Evolutionary conservation across 2,888 invertebrate species (phyloP).

Genomic region (Heliconius cydno): DNA sequence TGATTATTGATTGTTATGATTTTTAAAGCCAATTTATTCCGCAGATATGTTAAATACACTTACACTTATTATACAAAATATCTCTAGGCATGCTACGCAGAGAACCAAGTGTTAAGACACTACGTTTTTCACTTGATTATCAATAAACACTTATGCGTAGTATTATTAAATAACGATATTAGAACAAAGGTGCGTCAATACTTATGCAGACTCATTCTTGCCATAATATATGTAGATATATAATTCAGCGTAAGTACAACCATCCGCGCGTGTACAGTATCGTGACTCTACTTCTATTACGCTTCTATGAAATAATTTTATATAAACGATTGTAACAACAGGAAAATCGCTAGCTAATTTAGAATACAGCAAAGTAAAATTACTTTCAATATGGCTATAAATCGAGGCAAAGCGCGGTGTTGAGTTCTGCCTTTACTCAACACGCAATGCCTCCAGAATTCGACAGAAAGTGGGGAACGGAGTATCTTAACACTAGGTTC

Average conservation of each 20-base stretch:
- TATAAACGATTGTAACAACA: slow-evolving; percentile 52
- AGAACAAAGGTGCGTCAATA: slow-evolving; percentile 11
- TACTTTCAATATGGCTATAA: not conserved
- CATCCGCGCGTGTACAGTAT: slow-evolving; percentile 67
- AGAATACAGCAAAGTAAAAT: slow-evolving; percentile 23
- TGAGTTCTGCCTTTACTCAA: no score
- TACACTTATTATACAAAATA: not conserved
- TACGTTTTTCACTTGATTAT: not conserved
- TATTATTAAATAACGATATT: not conserved
- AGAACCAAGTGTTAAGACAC: not conserved
- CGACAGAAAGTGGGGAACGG: no score
- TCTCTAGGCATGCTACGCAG: not conserved
- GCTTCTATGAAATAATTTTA: slow-evolving; percentile 53
- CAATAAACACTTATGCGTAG: not conserved
- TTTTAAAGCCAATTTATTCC: not conserved
- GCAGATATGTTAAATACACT: not conserved
- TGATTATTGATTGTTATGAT: not conserved
- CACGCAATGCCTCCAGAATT: no score
- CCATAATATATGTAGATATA: slow-evolving; percentile 55
- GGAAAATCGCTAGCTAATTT: slow-evolving; percentile 41
- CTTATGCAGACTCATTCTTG: slow-evolving; percentile 75
- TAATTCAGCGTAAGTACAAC: slow-evolving; percentile 32
- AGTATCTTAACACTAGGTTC: no score
- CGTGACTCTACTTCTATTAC: slow-evolving; percentile 64
- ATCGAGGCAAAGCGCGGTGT: no score